Base-by-base conservation (phyloP, 2,797 vertebrate genomes). In the Alosa sapidissima region DNA sequence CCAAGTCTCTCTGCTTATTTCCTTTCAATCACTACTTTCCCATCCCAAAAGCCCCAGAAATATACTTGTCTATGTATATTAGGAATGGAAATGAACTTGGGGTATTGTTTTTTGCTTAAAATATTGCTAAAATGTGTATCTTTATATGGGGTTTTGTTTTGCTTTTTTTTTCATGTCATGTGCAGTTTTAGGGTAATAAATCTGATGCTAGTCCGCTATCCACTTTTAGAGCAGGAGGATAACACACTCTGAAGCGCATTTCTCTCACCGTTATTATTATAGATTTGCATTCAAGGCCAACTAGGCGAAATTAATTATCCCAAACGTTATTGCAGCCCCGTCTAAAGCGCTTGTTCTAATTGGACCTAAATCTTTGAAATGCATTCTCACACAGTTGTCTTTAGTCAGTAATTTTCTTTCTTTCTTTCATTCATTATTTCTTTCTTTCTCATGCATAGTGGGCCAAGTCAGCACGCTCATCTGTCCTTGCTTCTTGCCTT, bases 351-450 rank as follows among this genome's bases (percentile, higher is more conserved):
- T 86, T 48, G 84, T 68, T 82, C 55, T 83, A 91, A 86, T 90
- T 88, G 81, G 82, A 86, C 72, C 51, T 85, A 84, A 85, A 89
- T 90, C 36, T 86, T 88, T 84, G 62, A 24, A 88, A 89, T 83
- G 87, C 36, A 88, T 85, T 82, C 65, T 24, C 85, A 87, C 82
- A 82, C 84, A 85, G 86, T 85, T 83, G 36, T 65, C 21, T 62
- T 62, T 24, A 9, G 58, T 24, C 9, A 1, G n/a, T 24, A 0
- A 24, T 62, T 24, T 21, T 3, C 16, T 21, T 13, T 16, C 4
- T 55, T 55, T 55, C 16, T 55, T 55, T 55, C 52, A 2, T 52
- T 11, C 51, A 10, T 55, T 55, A 13, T 55, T 55, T 55, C 54
- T 55, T 55, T 55, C 48, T 49, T 49, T 49, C 48, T 49, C 5